Base-by-base conservation (phyloP, 2,797 vertebrate species). In the Peromyscus attwateri region DNA sequence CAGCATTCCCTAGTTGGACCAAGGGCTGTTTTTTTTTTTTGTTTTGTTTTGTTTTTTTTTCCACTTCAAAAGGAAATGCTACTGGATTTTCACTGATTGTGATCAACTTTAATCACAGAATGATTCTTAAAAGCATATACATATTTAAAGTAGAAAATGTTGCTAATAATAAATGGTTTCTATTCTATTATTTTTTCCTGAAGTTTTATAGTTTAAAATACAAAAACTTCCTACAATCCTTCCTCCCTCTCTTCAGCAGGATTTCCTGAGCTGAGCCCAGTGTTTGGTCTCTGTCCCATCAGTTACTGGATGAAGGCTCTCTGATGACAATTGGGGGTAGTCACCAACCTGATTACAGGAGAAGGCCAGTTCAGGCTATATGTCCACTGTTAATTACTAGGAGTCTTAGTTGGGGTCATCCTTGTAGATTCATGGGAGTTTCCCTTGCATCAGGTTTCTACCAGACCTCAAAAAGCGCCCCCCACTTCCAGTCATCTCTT, bases 1-100 rank as follows among this genome's bases (percentile, higher is more conserved):
- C 95, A 92, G 95, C 29, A 49, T 91, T 97, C 91, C 25, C 11
- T 91, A 75, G 40, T 87, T 90, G 89, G 70, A 96, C 93, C 60
- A 92, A 73, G 31, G 80, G 57, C 46, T 27, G 60, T 77, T 92
- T 82, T 79, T 17, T 80, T 90, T 94, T 37, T 23, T 46, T 27
- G 60, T 77, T 92, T 82, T 79, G 16, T 80, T 90, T 94, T 37
- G 13, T 46, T n/a, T 80, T 90, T 94, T 37, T 23, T 46, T 70
- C 40, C 46, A 95, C 60, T 97, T 97, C 76, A 94, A 83, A 94
- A 84, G 66, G 75, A 94, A 82, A 37, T 89, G 57, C 70, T 94
- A 83, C 77, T 75, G 23, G 77, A 81, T 87, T 94, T 97, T 95
- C 84, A 81, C 49, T 91, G 49, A 96, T 84, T 93, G 27, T 95